Evolutionary conservation across 1,140 invertebrate species (phyloP), one percentile per base, ranked within the genome.

Genomic region (Sogatella furcifera): DNA sequence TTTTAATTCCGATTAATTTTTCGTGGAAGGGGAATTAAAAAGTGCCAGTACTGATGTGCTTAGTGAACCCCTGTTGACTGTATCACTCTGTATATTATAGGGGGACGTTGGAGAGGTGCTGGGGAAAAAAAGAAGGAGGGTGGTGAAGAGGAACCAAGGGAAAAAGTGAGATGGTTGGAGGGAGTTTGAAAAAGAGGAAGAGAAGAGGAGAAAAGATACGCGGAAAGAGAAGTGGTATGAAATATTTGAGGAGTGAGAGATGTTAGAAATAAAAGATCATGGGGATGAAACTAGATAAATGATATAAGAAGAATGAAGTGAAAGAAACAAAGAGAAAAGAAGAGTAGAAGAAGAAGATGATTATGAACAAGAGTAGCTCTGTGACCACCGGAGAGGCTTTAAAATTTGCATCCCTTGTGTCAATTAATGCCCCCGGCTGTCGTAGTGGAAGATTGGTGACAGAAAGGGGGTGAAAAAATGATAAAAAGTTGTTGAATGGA

Each of bases 351-450:
- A 28, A 24, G n/a, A 57, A 21, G 34, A 38, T 4, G 34, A 38
- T 38, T 1, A 38, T 38, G 11, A 38, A 11, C 8, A 38, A 10
- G 9, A 38, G 34, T 38, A 38, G 34, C 34, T 38, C 34, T 38
- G 34, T 13, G 34, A 10, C 52, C 21, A 17, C 14, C 14, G 54
- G 15, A 55, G 54, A 28, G 54, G 54, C 38, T 55, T 55, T 55
- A 55, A 55, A 55, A 55, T 55, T 55, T 55, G 54, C 54, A 55
- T 55, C 28, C 28, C 15, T 9, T 28, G 52, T 55, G 54, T 55
- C 54, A 55, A 55, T 55, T 55, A 55, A 55, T 15, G 52, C 34
- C 34, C 34, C 11, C 5, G 34, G 34, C 11, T 38, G 34, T 38
- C 34, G 9, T 13, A 13, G 34, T 38, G 9, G 11, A 11, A 38